Percentiles rank a stretch among this genome's conserved stretches.
phyloP scores from a whole-genome alignment of 2,888 invertebrate genomes.

The Euplexia lucipara region DNA sequence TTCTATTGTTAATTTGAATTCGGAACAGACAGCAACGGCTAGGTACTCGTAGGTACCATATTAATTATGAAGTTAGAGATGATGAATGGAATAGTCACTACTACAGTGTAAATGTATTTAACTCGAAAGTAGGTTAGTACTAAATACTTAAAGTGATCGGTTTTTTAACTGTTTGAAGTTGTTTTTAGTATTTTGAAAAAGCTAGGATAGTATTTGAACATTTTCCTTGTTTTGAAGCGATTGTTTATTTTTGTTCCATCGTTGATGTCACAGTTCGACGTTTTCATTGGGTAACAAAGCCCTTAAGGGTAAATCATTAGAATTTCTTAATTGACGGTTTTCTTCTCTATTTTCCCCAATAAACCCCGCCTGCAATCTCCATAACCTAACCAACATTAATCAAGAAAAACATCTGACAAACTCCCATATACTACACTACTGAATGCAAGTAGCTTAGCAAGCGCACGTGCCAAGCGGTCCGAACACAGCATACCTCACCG shows the following conservation, averaged over 20 bases:
- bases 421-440: constrained; percentile 53
- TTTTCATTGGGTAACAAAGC: too few relatives aligned
- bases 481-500: constrained; percentile 56
- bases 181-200: too few relatives aligned
- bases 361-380: not conserved
- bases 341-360: too few relatives aligned
- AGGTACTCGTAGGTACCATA: not conserved
- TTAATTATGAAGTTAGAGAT: not conserved
- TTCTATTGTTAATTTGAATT: constrained; percentile 38
- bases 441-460: constrained; percentile 48
- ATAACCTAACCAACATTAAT: not conserved
- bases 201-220: too few relatives aligned
- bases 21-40: not conserved
- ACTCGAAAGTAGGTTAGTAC: not conserved
- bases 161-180: too few relatives aligned
- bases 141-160: too few relatives aligned
- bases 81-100: not conserved
- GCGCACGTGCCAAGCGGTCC: constrained; percentile 62
- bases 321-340: too few relatives aligned
- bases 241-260: too few relatives aligned
- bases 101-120: not conserved
- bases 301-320: too few relatives aligned
- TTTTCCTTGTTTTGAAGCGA: too few relatives aligned
- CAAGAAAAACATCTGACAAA: constrained; percentile 27
- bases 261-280: too few relatives aligned